phyloP scores from a whole-genome alignment of 2,888 invertebrate species.

The Callimorpha dominula region DNA sequence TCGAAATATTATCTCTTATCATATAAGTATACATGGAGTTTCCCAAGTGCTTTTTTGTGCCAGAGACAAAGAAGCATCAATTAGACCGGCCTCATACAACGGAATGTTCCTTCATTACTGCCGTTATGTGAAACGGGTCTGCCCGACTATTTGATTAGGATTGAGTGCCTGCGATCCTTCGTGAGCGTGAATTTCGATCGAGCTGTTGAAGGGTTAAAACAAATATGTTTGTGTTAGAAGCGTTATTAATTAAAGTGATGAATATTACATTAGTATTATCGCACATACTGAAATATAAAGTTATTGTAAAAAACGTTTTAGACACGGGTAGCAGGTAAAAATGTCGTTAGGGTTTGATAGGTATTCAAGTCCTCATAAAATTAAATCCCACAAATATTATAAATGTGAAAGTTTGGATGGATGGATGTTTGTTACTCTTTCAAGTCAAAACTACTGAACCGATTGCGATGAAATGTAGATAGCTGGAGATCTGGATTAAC shows the following conservation, averaged over 20 bases:
- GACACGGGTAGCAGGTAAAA: too few relatives aligned
- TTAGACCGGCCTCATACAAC: neutral
- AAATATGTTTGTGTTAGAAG: neutral
- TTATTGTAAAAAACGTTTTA: too few relatives aligned
- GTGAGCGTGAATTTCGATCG: neutral
- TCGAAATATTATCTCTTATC: too few relatives aligned
- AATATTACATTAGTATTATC: neutral
- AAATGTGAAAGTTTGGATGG: too few relatives aligned
- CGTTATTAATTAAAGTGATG: neutral
- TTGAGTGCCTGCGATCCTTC: conserved; percentile 7
- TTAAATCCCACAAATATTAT: too few relatives aligned
- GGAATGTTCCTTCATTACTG: conserved; percentile 6
- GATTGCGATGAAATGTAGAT: too few relatives aligned
- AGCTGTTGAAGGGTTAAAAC: neutral
- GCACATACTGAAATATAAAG: too few relatives aligned
- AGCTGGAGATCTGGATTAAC: too few relatives aligned
- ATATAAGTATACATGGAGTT: neutral
- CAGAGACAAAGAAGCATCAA: conserved; percentile 1
- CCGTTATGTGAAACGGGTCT: neutral
- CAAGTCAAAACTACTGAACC: too few relatives aligned
- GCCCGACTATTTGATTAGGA: neutral
- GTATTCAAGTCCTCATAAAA: too few relatives aligned
- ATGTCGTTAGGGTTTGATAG: too few relatives aligned
- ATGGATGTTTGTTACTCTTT: too few relatives aligned
- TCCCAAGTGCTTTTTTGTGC: neutral